phyloP scores from a whole-genome alignment of 1,140 invertebrate genomes.

The Branchinecta lynchi region DNA sequence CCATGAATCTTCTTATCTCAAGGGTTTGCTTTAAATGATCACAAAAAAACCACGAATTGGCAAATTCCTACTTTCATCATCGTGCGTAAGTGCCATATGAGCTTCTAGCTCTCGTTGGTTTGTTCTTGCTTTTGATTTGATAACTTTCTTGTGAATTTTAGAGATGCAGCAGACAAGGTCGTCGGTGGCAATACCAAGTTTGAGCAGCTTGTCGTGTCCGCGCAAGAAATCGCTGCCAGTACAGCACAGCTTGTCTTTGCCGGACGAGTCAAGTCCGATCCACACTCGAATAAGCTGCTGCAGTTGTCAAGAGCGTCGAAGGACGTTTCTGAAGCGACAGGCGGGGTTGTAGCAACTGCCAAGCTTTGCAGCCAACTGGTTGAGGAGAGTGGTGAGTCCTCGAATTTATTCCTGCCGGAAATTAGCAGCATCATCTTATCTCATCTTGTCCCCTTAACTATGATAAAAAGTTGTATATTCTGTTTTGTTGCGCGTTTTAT shows the following conservation, averaged over 20 bases:
- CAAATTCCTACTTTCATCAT: too few relatives aligned
- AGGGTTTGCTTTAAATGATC: too few relatives aligned
- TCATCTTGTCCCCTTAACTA: too few relatives aligned
- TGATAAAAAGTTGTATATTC: too few relatives aligned
- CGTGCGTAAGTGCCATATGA: too few relatives aligned
- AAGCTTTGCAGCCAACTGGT: conserved; percentile 71
- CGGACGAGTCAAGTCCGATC: conserved; percentile 75
- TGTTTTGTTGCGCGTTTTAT: too few relatives aligned
- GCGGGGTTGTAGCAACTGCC: conserved; percentile 77
- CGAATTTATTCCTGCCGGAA: too few relatives aligned
- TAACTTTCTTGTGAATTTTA: conserved; percentile 30
- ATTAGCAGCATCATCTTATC: too few relatives aligned
- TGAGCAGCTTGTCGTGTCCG: conserved; percentile 84
- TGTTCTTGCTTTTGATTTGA: too few relatives aligned
- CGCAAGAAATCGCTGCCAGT: conserved; percentile 91
- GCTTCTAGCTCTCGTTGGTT: too few relatives aligned
- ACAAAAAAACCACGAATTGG: too few relatives aligned
- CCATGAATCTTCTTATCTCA: too few relatives aligned
- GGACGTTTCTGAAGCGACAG: conserved; percentile 73
- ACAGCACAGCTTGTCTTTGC: conserved; percentile 94
- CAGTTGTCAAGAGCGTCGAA: conserved; percentile 68
- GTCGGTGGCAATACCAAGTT: conserved; percentile 72
- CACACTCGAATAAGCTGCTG: conserved; percentile 55
- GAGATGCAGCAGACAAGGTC: conserved; percentile 82
- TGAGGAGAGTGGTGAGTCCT: conserved; percentile 54